Conservation (phyloP, 92 coral and sea anemone genomes). For the Scolanthus callimorphus region DNA sequence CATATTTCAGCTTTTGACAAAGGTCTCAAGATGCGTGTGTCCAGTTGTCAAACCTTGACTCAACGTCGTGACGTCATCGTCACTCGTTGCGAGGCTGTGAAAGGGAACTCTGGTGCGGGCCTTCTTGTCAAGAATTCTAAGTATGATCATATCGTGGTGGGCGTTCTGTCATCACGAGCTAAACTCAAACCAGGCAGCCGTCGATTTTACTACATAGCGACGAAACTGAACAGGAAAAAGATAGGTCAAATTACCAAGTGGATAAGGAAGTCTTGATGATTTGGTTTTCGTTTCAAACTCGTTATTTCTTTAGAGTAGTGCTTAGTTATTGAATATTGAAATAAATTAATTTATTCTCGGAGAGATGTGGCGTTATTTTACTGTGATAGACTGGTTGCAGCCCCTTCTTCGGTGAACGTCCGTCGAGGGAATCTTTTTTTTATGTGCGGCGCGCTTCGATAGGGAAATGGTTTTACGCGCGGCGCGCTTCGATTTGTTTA, state of each 20-base stretch:
- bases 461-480: too few relatives aligned
- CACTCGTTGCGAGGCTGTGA: slow-evolving; percentile 41
- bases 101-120: slow-evolving; percentile 76
- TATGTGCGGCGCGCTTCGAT: too few relatives aligned
- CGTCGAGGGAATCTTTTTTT: too few relatives aligned
- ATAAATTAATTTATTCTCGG: too few relatives aligned
- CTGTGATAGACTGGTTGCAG: too few relatives aligned
- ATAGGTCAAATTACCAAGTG: slow-evolving; percentile 35
- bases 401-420: too few relatives aligned
- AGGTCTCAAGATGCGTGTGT: slow-evolving; percentile 44
- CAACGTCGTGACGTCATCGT: slow-evolving; percentile 19
- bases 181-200: background rate
- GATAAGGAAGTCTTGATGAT: slow-evolving; percentile 17
- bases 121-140: slow-evolving; percentile 33
- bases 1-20: slow-evolving; percentile 46
- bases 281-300: too few relatives aligned
- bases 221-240: slow-evolving; percentile 20
- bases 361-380: too few relatives aligned
- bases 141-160: slow-evolving; percentile 39
- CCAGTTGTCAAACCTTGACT: slow-evolving; percentile 38
- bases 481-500: too few relatives aligned
- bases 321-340: too few relatives aligned
- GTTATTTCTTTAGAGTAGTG: too few relatives aligned
- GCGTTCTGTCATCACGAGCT: slow-evolving; percentile 31
- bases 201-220: slow-evolving; percentile 33